A percentile compares a stretch with the other conserved stretches of the same genome.
These are phyloP conservation scores for Euthynnus affinis DNA, from an alignment of 2,797 vertebrate genomes.

Conservation along the genomic window DNA sequence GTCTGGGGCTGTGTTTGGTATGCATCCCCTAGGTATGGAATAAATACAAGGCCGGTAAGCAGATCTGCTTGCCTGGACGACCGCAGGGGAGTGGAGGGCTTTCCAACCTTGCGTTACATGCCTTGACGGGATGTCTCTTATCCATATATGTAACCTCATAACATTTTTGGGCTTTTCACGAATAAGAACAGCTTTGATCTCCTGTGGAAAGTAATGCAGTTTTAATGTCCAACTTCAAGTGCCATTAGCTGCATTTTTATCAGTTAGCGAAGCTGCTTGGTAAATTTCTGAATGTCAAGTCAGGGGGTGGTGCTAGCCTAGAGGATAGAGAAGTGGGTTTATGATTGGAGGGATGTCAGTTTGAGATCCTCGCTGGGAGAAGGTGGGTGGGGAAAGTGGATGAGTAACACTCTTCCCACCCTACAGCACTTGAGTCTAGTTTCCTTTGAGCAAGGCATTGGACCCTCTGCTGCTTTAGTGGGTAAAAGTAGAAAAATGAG, in stretches of 20 bases:
- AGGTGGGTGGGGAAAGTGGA: constrained; percentile 19
- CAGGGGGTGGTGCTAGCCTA: constrained; percentile 55
- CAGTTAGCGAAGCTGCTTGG: constrained; percentile 63
- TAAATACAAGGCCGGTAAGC: constrained; percentile 78
- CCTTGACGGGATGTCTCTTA: constrained; percentile 79
- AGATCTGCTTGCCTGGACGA: constrained; percentile 69
- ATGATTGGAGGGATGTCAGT: constrained; percentile 62
- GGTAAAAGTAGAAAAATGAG: constrained; percentile 27
- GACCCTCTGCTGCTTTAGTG: neutral
- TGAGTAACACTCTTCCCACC: constrained; percentile 45
- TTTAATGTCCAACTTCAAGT: constrained; percentile 84
- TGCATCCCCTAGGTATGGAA: constrained; percentile 86
- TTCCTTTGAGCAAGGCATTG: constrained; percentile 71
- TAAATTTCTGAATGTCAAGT: constrained; percentile 64
- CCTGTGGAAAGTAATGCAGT: constrained; percentile 78
- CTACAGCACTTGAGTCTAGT: constrained; percentile 31
- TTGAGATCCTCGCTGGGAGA: constrained; percentile 46
- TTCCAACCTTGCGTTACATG: constrained; percentile 63
- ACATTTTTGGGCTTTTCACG: constrained; percentile 78
- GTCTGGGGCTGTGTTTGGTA: constrained; percentile 86
- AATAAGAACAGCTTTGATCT: constrained; percentile 86
- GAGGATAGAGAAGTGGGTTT: constrained; percentile 39
- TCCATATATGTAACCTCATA: constrained; percentile 82
- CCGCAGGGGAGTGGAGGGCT: constrained; percentile 61
- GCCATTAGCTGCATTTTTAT: constrained; percentile 81